Conservation (phyloP, 2,113 vertebrate species). For the Monopterus albus region DNA sequence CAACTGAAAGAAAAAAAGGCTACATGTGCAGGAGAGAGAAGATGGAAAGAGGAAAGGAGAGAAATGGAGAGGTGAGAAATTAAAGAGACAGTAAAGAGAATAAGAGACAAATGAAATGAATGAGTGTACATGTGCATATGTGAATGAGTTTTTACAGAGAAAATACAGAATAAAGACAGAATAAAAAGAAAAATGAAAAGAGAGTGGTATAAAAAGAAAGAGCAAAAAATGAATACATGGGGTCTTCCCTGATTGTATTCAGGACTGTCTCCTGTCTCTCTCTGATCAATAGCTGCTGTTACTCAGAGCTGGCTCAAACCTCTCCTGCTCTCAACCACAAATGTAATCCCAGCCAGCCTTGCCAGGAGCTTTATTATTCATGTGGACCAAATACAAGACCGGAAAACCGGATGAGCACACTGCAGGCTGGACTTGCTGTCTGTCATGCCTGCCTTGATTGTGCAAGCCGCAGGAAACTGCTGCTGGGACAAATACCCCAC, state of each 20-base stretch:
- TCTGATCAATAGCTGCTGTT: constrained; percentile 66
- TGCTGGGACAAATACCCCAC: constrained; percentile 37
- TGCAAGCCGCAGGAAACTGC: constrained; percentile 34
- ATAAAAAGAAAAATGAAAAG: not conserved
- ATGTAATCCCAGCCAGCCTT: constrained; percentile 57
- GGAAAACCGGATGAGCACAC: constrained; percentile 53
- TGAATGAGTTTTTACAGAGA: not conserved
- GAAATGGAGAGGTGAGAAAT: constrained; percentile 9
- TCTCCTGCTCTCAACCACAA: constrained; percentile 51
- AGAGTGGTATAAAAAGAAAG: not conserved
- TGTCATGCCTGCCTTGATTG: constrained; percentile 33
- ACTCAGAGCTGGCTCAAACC: constrained; percentile 41
- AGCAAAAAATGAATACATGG: not conserved
- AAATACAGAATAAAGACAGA: constrained; percentile 14
- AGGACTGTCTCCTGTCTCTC: constrained; percentile 34
- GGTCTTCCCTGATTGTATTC: constrained; percentile 41
- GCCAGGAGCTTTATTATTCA: constrained; percentile 68
- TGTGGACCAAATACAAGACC: constrained; percentile 59
- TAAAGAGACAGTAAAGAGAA: constrained; percentile 27
- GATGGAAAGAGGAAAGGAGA: constrained; percentile 13
- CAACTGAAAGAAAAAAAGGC: constrained; percentile 13
- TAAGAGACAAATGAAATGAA: constrained; percentile 17
- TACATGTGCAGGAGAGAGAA: constrained; percentile 10
- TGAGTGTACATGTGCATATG: not conserved
- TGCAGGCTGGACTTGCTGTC: constrained; percentile 35